Percentiles rank a stretch among this genome's conserved stretches.
These are phyloP conservation scores for Magallana ariakensis DNA, from an alignment of 1,140 invertebrate species.

Conservation along the genomic window DNA sequence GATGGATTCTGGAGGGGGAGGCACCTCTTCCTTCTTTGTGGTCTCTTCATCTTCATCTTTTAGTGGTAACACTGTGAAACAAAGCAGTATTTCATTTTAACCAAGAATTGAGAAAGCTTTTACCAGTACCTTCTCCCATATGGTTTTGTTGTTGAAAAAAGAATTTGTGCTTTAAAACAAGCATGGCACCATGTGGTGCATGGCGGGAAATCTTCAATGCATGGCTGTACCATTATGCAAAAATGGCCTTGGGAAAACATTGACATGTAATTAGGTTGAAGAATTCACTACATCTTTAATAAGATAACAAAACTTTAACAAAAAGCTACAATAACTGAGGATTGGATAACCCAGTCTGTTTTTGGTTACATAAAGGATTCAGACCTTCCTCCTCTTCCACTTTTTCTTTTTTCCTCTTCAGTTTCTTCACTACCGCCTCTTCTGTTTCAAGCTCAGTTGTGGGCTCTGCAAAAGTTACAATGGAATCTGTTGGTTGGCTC, in stretches of 20 bases:
- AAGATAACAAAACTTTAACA: neutral
- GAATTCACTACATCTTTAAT: neutral
- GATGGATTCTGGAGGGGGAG: neutral
- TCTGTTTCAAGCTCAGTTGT: slow-evolving; percentile 40
- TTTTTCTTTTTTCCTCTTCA: slow-evolving; percentile 56
- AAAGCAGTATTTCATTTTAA: neutral
- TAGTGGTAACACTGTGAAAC: neutral
- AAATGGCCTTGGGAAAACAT: too few relatives aligned
- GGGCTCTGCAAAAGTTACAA: slow-evolving; percentile 39
- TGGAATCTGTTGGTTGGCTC: neutral
- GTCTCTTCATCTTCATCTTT: slow-evolving; percentile 1
- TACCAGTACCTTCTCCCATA: too few relatives aligned
- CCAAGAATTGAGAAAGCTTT: neutral
- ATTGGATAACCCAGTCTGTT: too few relatives aligned
- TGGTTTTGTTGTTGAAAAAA: neutral
- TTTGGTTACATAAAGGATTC: neutral
- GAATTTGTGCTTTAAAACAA: too few relatives aligned
- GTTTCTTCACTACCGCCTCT: slow-evolving; percentile 45
- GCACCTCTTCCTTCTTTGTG: slow-evolving; percentile 35
- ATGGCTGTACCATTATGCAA: too few relatives aligned
- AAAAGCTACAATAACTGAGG: neutral
- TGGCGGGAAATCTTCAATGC: too few relatives aligned
- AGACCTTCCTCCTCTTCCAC: slow-evolving; percentile 52
- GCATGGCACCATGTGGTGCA: too few relatives aligned
- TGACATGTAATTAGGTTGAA: too few relatives aligned